A percentile compares a stretch with the other conserved stretches of the same genome.
Conservation (phyloP, 1,140 invertebrate genomes). For the Pentalonia nigronervosa region DNA sequence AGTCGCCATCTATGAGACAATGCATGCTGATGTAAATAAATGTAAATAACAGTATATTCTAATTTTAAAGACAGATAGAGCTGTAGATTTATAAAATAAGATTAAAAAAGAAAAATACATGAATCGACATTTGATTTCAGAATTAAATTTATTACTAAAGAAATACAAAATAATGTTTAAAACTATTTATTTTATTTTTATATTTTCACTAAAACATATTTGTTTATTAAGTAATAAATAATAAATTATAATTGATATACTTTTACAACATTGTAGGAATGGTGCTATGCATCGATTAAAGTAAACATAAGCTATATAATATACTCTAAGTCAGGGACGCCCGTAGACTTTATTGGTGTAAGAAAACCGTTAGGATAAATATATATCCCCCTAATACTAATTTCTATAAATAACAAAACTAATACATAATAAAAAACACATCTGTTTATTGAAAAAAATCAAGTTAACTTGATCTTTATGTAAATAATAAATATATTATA, state of each 20-base stretch:
- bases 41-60: background rate
- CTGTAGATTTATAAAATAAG: background rate
- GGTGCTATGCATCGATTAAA: no score
- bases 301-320: no score
- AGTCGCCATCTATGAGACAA: background rate
- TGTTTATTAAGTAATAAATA: background rate
- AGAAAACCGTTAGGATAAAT: no score
- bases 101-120: background rate
- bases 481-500: no score
- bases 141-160: background rate
- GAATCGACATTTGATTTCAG: background rate
- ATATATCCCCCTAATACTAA: no score
- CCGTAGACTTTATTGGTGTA: no score
- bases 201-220: background rate
- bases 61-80: background rate
- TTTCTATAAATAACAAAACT: no score
- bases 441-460: no score
- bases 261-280: background rate
- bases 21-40: background rate
- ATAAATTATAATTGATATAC: background rate
- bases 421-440: no score
- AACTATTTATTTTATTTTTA: background rate
- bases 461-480: no score
- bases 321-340: no score
- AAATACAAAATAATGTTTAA: no score